phyloP scores from a whole-genome alignment of 1,140 invertebrate species.

The Akabosia matsudoensis region DNA sequence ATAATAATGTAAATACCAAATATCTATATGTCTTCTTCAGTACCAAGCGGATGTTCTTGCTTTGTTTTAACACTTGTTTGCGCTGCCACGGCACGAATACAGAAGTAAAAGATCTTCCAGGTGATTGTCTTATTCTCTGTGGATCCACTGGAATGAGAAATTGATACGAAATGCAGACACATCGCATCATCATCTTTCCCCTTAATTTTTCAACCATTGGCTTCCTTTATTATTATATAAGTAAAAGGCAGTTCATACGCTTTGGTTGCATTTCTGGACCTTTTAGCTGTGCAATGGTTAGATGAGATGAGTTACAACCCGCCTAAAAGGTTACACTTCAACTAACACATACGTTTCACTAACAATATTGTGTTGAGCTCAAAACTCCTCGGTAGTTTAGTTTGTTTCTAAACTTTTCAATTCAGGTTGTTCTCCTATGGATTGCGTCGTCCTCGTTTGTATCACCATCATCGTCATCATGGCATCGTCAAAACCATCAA shows the following conservation, averaged over 20 bases:
- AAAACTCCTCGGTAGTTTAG: not conserved
- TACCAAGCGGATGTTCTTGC: too few species aligned
- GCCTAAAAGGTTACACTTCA: slow-evolving; percentile 23
- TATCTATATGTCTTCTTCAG: too few species aligned
- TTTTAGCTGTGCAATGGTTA: slow-evolving; percentile 10
- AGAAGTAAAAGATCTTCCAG: too few species aligned
- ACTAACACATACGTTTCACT: slow-evolving; percentile 22
- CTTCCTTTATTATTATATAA: slow-evolving; percentile 13
- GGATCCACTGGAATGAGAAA: too few species aligned
- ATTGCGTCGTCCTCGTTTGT: not conserved
- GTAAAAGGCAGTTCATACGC: not conserved
- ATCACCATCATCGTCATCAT: not conserved
- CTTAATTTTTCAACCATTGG: too few species aligned
- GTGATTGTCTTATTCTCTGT: too few species aligned
- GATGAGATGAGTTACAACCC: slow-evolving; percentile 16
- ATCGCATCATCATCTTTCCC: too few species aligned
- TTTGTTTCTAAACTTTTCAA: not conserved
- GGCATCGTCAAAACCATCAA: too few species aligned
- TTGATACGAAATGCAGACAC: too few species aligned
- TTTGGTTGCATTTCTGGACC: not conserved
- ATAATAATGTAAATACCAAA: too few species aligned
- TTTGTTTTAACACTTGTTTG: too few species aligned
- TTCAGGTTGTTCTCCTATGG: not conserved
- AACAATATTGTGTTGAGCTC: slow-evolving; percentile 3
- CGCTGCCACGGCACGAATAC: too few species aligned